Evolutionary conservation across 2,113 vertebrate genomes (phyloP).

Genomic region (Emberiza fucata): DNA sequence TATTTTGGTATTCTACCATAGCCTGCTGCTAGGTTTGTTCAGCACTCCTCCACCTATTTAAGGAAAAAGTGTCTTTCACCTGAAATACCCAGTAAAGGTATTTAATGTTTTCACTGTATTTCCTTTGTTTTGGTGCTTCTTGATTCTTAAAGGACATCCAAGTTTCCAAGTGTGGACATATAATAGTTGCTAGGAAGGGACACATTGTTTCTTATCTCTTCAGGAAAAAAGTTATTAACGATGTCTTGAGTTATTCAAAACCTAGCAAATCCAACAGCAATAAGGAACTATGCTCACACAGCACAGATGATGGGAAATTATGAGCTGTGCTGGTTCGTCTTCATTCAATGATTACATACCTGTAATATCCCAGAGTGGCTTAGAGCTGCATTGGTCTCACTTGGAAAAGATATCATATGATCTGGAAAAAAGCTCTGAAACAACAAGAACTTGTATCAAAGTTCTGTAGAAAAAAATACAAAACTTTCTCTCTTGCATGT

Average conservation of each 20-base stretch:
- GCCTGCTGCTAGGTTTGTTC: background rate
- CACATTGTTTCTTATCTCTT: background rate
- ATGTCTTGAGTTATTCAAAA: background rate
- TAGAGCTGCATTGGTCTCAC: constrained; percentile 81
- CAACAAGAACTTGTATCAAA: constrained; percentile 46
- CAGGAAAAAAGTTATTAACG: background rate
- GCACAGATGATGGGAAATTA: background rate
- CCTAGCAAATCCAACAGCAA: background rate
- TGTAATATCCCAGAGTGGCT: constrained; percentile 87
- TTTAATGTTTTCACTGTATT: background rate
- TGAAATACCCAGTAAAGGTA: background rate
- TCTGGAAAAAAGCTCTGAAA: constrained; percentile 94
- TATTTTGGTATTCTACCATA: background rate
- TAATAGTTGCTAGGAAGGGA: background rate
- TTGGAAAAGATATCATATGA: constrained; percentile 91
- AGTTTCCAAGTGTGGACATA: background rate
- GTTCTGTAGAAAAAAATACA: background rate
- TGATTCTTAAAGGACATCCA: background rate
- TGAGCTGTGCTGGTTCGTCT: background rate
- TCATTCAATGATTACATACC: constrained; percentile 73
- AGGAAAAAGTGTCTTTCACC: background rate
- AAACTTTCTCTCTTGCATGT: background rate
- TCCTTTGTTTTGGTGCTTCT: background rate
- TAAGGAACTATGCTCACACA: background rate
- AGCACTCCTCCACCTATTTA: background rate